phyloP scores from a whole-genome alignment of 2,113 vertebrate genomes.

The Ginglymostoma cirratum region DNA sequence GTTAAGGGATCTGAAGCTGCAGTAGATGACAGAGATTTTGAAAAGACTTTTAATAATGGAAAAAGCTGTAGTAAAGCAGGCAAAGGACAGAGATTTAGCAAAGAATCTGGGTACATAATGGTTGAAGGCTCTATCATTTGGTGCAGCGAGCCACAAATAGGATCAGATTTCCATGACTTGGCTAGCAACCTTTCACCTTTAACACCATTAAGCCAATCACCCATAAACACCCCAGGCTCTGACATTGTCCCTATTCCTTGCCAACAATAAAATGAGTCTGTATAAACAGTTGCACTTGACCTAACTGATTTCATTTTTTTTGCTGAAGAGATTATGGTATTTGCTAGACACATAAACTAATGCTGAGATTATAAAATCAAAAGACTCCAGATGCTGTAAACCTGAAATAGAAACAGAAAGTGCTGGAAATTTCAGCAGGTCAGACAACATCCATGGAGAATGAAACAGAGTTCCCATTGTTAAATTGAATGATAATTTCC shows the following conservation, averaged over 20 bases:
- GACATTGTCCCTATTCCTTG: not conserved
- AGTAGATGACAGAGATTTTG: not conserved
- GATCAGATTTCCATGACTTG: not conserved
- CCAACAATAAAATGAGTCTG: not conserved
- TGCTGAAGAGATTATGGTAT: not conserved
- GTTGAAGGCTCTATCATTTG: not conserved
- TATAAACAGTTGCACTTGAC: not conserved
- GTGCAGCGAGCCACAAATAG: not conserved
- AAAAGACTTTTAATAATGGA: not conserved
- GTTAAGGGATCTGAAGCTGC: not conserved
- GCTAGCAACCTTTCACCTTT: not conserved
- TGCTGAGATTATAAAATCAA: not conserved
- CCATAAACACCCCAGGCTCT: not conserved
- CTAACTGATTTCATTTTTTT: not conserved
- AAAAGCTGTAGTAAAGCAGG: not conserved
- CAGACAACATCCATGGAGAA: not conserved
- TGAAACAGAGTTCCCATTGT: no score
- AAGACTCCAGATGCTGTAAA: not conserved
- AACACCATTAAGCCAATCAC: not conserved
- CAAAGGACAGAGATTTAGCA: not conserved
- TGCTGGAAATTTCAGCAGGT: not conserved
- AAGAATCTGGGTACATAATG: not conserved
- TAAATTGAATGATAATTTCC: not conserved
- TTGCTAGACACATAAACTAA: not conserved
- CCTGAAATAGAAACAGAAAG: no score